Evolutionary conservation across 64 coral and sea anemone genomes (phyloP).

Genomic region (Montipora foliosa): DNA sequence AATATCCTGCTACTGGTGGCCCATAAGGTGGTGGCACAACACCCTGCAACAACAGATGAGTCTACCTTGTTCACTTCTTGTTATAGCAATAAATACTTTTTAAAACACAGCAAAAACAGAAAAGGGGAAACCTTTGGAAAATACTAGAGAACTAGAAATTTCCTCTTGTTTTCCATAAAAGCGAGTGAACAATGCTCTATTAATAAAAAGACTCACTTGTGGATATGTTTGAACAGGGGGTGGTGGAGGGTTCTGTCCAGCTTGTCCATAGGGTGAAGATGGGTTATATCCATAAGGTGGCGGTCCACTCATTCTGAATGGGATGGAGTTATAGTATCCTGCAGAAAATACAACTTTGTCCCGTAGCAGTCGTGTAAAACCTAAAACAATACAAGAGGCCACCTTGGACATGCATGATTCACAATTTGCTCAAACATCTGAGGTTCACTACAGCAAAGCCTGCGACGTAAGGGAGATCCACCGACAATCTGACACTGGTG

Average conservation of each 20-base stretch:
- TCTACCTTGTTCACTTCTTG: background rate
- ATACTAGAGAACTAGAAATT: too few species aligned
- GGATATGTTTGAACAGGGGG: background rate
- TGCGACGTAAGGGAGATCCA: too few species aligned
- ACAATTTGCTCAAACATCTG: too few species aligned
- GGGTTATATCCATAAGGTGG: constrained; percentile 6
- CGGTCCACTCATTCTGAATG: constrained; percentile 29
- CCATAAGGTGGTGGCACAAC: background rate
- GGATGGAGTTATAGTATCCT: background rate
- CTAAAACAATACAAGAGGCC: too few species aligned
- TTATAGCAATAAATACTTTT: background rate
- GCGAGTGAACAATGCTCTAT: too few species aligned
- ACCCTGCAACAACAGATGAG: background rate
- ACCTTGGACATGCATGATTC: too few species aligned
- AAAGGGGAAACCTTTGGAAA: too few species aligned
- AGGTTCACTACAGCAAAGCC: too few species aligned
- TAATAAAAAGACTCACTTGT: background rate
- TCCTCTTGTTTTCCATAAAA: too few species aligned
- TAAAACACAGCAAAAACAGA: too few species aligned
- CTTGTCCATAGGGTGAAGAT: background rate
- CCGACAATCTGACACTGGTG: too few species aligned
- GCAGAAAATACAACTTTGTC: background rate
- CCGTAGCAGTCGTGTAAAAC: background rate
- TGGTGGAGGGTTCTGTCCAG: background rate
- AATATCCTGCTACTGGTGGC: constrained; percentile 2